A percentile compares a stretch with the other conserved stretches of the same genome.
Evolutionary conservation across 2,888 invertebrate species (phyloP).

Genomic region (Heteropelma amictum): DNA sequence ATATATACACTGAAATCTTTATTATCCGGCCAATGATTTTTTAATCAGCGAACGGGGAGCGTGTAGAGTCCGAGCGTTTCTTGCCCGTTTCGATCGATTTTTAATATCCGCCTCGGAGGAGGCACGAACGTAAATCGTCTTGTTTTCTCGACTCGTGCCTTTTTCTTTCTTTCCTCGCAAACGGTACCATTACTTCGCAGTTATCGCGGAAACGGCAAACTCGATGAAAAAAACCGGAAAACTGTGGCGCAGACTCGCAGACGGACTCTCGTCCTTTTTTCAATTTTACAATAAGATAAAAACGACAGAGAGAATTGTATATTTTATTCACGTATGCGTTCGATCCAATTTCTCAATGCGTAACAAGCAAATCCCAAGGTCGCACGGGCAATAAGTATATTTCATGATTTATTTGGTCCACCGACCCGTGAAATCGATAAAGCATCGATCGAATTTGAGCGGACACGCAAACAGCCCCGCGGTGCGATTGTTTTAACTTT

Average conservation of each 20-base stretch:
- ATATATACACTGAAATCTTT: too few relatives aligned
- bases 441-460: constrained; percentile 58
- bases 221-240: background rate
- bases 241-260: background rate
- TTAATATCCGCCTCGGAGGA: background rate
- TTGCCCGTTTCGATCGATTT: constrained; percentile 19
- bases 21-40: too few relatives aligned
- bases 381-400: constrained; percentile 50
- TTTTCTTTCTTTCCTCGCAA: too few relatives aligned
- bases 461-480: too few relatives aligned
- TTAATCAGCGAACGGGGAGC: too few relatives aligned
- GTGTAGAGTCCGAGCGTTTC: constrained; percentile 12
- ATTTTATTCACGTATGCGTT: background rate
- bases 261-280: too few relatives aligned
- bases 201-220: background rate
- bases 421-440: constrained; percentile 56
- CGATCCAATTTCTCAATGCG: background rate
- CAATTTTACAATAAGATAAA: background rate
- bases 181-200: background rate
- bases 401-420: constrained; percentile 63
- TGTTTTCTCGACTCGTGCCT: too few relatives aligned
- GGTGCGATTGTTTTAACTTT: constrained; percentile 16
- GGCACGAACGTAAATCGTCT: too few relatives aligned
- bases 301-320: background rate
- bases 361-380: too few relatives aligned